phyloP scores from a whole-genome alignment of 2,888 invertebrate species.

The Lasioglossum calceatum region DNA sequence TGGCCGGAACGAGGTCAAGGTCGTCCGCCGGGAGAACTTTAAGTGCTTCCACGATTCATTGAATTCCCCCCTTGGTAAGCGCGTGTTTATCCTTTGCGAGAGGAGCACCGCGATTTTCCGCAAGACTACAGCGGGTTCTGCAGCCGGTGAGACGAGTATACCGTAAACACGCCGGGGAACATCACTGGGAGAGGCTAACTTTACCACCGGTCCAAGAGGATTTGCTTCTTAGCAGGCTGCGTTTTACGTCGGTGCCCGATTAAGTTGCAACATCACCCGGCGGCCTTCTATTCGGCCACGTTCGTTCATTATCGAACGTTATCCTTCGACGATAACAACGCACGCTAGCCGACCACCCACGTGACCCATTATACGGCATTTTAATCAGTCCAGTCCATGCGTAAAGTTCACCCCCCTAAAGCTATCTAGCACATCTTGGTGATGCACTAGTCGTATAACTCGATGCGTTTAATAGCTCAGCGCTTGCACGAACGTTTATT shows the following conservation, averaged over 20 bases:
- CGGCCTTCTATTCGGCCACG: not conserved
- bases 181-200: constrained; percentile 1
- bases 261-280: not conserved
- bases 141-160: not conserved
- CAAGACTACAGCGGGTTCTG: constrained; percentile 17
- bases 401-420: not conserved
- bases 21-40: constrained; percentile 67
- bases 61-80: constrained; percentile 44
- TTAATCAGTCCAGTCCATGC: not conserved
- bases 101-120: constrained; percentile 38
- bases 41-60: constrained; percentile 75
- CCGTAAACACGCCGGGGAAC: constrained; percentile 19
- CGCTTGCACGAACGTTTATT: constrained; percentile 14
- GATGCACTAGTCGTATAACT: not conserved
- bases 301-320: not conserved
- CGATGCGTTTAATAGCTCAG: constrained; percentile 13
- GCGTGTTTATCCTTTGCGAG: constrained; percentile 5
- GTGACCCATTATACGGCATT: constrained; percentile 30
- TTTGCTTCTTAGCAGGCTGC: not conserved
- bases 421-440: not conserved
- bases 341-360: constrained; percentile 40
- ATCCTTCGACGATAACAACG: constrained; percentile 9
- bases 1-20: constrained; percentile 73
- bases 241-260: constrained; percentile 1
- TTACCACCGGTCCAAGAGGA: not conserved